A percentile compares a stretch with the other conserved stretches of the same genome.
These are phyloP conservation scores for Latrodectus geometricus DNA, from an alignment of 1,140 invertebrate genomes.

Conservation along the genomic window DNA sequence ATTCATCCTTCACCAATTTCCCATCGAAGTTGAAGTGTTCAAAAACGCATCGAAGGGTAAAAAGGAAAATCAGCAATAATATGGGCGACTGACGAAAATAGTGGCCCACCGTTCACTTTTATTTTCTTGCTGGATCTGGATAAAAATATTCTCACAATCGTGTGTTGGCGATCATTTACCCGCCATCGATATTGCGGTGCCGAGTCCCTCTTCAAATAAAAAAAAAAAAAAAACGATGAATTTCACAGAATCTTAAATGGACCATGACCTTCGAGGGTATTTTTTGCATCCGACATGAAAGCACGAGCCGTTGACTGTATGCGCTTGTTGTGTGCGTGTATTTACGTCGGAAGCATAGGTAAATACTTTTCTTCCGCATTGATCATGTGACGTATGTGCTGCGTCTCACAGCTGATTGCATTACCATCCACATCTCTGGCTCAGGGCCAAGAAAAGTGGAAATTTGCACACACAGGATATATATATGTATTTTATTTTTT, in stretches of 20 bases:
- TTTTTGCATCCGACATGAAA: not conserved
- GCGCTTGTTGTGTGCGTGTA: not conserved
- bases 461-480: conserved; percentile 11
- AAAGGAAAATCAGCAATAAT: not conserved
- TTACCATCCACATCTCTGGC: conserved; percentile 42
- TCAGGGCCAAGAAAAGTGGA: conserved; percentile 17
- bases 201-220: not conserved
- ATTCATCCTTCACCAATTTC: too few species aligned
- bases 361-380: conserved; percentile 57
- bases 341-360: not conserved
- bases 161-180: not conserved
- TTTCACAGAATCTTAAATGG: conserved; percentile 30
- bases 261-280: conserved; percentile 28
- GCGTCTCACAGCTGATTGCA: conserved; percentile 57
- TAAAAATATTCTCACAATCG: not conserved
- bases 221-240: not conserved
- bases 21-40: not conserved
- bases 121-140: not conserved
- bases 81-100: not conserved
- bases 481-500: not conserved
- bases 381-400: conserved; percentile 48
- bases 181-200: not conserved
- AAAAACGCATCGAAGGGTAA: not conserved
- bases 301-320: not conserved
- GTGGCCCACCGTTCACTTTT: not conserved